Evolutionary conservation across 2,797 vertebrate genomes (phyloP).

Genomic region (Galago senegalensis): DNA sequence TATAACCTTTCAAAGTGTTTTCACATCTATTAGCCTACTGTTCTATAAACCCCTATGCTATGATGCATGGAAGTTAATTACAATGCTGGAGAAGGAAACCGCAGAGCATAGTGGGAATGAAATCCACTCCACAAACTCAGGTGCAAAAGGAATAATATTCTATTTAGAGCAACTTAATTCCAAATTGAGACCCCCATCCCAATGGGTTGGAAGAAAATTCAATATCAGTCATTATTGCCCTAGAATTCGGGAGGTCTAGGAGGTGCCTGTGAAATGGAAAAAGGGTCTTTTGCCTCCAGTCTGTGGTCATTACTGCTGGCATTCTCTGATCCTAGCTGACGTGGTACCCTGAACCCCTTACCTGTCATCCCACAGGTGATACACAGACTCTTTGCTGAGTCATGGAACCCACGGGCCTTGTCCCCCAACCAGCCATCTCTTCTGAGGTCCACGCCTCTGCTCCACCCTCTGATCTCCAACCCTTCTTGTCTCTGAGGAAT

Average conservation of each 20-base stretch:
- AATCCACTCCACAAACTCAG: neutral
- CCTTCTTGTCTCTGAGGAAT: neutral
- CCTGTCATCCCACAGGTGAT: neutral
- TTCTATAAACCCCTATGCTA: neutral
- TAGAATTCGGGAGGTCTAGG: neutral
- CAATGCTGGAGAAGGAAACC: neutral
- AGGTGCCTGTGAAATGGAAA: neutral
- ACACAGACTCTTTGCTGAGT: neutral
- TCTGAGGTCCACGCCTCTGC: neutral
- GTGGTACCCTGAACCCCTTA: neutral
- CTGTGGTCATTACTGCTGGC: neutral
- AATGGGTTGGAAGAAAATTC: neutral
- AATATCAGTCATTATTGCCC: neutral
- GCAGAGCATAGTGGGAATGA: neutral
- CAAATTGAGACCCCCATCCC: neutral
- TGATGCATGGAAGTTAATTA: neutral
- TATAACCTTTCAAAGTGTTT: slow-evolving; percentile 30
- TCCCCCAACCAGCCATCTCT: neutral
- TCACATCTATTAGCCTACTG: neutral
- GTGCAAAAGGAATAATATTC: neutral
- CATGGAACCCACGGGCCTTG: neutral
- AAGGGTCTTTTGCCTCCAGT: too few relatives aligned
- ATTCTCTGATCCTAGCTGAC: neutral
- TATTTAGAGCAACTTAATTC: neutral
- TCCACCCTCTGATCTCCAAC: neutral